Evolutionary conservation across 2,113 vertebrate genomes (phyloP).

Genomic region (Oxyruncus cristatus): DNA sequence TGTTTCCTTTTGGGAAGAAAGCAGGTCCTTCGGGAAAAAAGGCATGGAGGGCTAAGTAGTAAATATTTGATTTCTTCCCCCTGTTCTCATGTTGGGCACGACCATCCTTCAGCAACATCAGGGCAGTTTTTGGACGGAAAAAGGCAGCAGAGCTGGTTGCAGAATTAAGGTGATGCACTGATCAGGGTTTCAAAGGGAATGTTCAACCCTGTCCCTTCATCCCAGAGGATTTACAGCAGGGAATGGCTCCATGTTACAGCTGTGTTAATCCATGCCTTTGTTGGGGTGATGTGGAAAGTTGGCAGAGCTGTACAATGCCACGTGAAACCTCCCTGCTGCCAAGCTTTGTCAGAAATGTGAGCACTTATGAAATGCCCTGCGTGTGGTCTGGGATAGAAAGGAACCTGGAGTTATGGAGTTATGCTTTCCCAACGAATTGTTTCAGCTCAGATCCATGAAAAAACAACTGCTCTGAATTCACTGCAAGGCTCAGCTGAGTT

Average conservation of each 20-base stretch:
- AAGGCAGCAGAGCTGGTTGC: background rate
- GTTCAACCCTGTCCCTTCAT: background rate
- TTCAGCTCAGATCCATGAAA: background rate
- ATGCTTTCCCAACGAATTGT: background rate
- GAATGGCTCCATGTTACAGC: background rate
- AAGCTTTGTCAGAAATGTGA: background rate
- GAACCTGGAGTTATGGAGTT: background rate
- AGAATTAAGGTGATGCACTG: background rate
- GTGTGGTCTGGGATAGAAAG: background rate
- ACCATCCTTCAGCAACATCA: accelerated
- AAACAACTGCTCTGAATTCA: background rate
- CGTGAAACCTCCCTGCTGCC: background rate
- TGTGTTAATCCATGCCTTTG: background rate
- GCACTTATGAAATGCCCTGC: background rate
- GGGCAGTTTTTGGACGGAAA: background rate
- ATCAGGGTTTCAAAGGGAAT: accelerated
- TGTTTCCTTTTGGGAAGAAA: background rate
- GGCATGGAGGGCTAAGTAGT: background rate
- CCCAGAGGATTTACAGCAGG: background rate
- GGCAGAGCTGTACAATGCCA: background rate
- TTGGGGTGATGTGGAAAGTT: background rate
- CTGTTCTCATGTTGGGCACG: background rate
- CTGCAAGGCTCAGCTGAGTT: background rate
- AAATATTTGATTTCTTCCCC: background rate
- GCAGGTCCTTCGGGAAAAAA: background rate